Evolutionary conservation across 2,797 vertebrate species (phyloP).

Genomic region (Propithecus deckenii): DNA sequence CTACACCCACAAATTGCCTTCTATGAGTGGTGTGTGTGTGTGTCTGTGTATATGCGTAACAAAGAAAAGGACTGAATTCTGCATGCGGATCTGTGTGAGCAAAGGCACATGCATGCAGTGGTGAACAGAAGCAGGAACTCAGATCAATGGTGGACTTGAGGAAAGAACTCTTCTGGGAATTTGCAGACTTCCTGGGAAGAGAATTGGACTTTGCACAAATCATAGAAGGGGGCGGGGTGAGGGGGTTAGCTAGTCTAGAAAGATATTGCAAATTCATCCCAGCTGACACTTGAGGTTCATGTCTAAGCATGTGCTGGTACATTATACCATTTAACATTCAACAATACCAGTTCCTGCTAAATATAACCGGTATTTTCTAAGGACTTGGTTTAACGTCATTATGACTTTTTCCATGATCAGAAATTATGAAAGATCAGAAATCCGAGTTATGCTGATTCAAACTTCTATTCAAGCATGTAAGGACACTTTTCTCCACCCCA

Average conservation of each 20-base stretch:
- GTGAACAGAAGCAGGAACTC: neutral
- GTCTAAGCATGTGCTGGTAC: neutral
- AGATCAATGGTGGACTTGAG: neutral
- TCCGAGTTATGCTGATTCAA: slow-evolving; percentile 2
- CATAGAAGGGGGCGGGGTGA: no score
- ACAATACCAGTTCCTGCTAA: slow-evolving; percentile 5
- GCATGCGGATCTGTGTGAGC: neutral
- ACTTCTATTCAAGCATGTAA: neutral
- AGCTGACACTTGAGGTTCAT: neutral
- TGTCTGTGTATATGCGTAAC: neutral
- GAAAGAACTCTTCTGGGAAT: neutral
- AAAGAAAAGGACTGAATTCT: neutral
- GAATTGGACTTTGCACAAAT: neutral
- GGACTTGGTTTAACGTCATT: neutral
- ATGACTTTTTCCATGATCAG: neutral
- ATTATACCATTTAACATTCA: slow-evolving; percentile 48
- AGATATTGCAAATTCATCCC: neutral
- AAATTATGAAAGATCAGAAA: neutral
- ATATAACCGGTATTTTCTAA: slow-evolving; percentile 33
- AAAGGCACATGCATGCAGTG: neutral
- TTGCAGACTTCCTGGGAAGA: neutral
- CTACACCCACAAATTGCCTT: neutral
- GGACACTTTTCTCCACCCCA: neutral
- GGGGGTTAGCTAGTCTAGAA: neutral
- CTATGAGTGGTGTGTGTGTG: neutral